Evolutionary conservation across 2,888 invertebrate genomes (phyloP).

Genomic region (Dasypogon diadema): DNA sequence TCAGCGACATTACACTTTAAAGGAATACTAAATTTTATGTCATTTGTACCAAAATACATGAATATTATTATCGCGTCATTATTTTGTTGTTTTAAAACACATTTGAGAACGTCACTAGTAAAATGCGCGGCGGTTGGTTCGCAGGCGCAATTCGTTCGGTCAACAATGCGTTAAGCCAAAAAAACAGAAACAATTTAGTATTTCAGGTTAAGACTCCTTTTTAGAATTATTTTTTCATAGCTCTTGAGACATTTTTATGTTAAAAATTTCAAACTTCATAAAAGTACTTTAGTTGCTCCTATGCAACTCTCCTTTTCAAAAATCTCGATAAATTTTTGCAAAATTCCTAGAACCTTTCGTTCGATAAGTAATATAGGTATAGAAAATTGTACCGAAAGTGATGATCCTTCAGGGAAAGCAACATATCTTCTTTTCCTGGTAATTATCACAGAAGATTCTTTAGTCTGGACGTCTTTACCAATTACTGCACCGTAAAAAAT

Average conservation of each 20-base stretch:
- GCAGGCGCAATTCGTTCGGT: background rate
- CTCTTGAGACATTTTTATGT: too few species aligned
- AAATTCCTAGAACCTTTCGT: too few species aligned
- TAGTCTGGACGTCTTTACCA: background rate
- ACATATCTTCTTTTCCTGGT: constrained; percentile 67
- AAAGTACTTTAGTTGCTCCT: too few species aligned
- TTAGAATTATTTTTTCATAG: too few species aligned
- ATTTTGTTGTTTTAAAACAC: background rate
- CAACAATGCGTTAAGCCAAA: background rate
- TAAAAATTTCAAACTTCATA: too few species aligned
- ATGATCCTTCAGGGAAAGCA: constrained; percentile 72
- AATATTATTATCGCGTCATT: background rate
- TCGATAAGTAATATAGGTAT: too few species aligned
- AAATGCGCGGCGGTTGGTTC: background rate
- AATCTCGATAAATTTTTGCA: too few species aligned
- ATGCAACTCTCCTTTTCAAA: too few species aligned
- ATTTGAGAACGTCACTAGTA: background rate
- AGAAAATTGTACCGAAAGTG: constrained; percentile 72
- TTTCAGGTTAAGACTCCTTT: too few species aligned
- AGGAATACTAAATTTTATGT: background rate
- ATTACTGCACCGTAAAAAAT: too few species aligned
- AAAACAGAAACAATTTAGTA: too few species aligned
- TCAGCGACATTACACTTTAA: background rate
- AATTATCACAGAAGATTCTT: background rate
- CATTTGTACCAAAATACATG: background rate